phyloP scores from a whole-genome alignment of 1,140 invertebrate species.

The Aphelenchoides fujianensis region DNA sequence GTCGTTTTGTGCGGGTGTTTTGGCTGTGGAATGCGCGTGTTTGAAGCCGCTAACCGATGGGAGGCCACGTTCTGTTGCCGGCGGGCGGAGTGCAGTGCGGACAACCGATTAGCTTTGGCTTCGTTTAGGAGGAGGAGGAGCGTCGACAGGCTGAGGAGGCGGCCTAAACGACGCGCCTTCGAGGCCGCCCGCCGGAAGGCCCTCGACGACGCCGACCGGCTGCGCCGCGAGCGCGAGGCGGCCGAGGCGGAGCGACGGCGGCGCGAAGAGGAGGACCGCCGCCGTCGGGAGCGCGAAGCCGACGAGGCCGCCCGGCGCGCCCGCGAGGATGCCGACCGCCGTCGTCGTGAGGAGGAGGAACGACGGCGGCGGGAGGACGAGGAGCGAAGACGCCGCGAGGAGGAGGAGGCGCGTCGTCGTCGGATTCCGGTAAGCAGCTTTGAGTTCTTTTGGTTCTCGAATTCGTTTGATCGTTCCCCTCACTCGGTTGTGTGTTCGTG shows the following conservation, averaged over 20 bases:
- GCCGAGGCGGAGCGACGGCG: constrained; percentile 49
- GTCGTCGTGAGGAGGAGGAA: constrained; percentile 45
- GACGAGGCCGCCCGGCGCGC: constrained; percentile 44
- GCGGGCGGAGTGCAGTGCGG: too few species aligned
- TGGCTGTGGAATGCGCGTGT: background rate
- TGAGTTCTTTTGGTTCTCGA: constrained; percentile 15
- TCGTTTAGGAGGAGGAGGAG: constrained; percentile 61
- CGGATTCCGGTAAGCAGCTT: constrained; percentile 18
- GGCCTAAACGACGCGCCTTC: constrained; percentile 57
- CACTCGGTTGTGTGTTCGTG: too few species aligned
- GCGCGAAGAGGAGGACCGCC: constrained; percentile 50
- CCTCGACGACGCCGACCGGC: constrained; percentile 59
- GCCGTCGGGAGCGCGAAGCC: constrained; percentile 44
- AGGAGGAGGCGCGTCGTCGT: constrained; percentile 35
- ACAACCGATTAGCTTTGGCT: background rate
- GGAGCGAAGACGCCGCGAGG: constrained; percentile 40
- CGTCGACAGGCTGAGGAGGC: constrained; percentile 57
- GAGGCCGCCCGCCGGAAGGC: constrained; percentile 58
- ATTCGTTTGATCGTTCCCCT: background rate
- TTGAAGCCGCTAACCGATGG: background rate
- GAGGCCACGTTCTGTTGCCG: background rate
- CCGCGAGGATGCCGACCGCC: constrained; percentile 42
- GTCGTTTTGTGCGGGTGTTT: background rate
- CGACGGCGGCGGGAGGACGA: constrained; percentile 53
- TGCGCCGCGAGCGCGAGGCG: constrained; percentile 54